Evolutionary conservation across 2,797 vertebrate genomes (phyloP), one percentile per base, ranked within the genome.

Genomic region (Hypotaenidia okinawae): DNA sequence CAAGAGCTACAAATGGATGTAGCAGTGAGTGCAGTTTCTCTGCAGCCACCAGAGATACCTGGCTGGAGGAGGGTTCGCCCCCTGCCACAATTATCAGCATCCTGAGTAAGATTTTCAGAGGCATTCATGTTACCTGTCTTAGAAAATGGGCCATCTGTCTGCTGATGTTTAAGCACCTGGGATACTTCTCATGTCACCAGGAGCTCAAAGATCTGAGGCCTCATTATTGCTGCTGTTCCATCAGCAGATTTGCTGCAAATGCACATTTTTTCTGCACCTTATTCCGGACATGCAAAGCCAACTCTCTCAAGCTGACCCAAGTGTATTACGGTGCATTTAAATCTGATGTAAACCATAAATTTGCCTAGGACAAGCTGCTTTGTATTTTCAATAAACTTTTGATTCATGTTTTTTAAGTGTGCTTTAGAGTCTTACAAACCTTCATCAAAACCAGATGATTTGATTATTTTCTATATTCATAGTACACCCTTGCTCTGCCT

Each of bases 361-460:
- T 87, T 93, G 76, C 73, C 41, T 43, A 94, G 76, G 79, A 91
- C 89, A 94, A 95, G 67, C 76, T 91, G 79, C 82, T 94, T 95
- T 91, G 78, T 86, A 94, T 95, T 96, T 96, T 96, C 89, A 93
- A 33, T 88, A 89, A 91, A 87, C 69, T 86, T 91, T 86, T 86
- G 55, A 76, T 91, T 86, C 73, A n/a, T 69, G 82, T 91, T 91
- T 94, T 94, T 91, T 52, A 85, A 94, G 57, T 79, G 52, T 84
- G 39, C 70, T 94, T 93, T 81, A 81, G 73, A 86, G 47, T 89
- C 96, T 93, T 94, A 95, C 82, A 90, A 41, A 41, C 76, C 94
- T 94, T 90, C 89, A 92, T 94, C 87, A 93, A 95, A 95, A 90
- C 51, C 87, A 96, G 87, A 92, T 94, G 32, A 95, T 89, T 95